Conservation (phyloP, 1,140 invertebrate species). For the Drosophila lini region DNA sequence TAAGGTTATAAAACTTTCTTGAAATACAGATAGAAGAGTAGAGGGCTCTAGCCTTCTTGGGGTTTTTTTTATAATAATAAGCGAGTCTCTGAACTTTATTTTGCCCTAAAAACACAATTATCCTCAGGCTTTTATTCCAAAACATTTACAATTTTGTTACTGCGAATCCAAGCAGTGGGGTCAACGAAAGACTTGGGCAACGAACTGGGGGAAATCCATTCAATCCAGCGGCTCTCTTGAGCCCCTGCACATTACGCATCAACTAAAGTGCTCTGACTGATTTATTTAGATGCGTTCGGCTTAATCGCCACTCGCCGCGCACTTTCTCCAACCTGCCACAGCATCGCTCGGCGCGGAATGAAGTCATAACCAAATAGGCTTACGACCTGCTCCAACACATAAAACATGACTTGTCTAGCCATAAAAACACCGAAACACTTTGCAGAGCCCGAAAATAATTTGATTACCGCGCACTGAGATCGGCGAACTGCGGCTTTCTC, state of each 20-base stretch:
- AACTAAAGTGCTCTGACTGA: slow-evolving; percentile 53
- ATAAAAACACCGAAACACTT: slow-evolving; percentile 47
- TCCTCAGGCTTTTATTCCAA: background rate
- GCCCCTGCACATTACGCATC: slow-evolving; percentile 42
- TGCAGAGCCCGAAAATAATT: slow-evolving; percentile 40
- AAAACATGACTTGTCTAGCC: slow-evolving; percentile 51
- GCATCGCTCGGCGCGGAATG: slow-evolving; percentile 52
- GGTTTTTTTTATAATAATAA: background rate
- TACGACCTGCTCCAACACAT: slow-evolving; percentile 41
- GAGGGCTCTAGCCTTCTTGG: background rate
- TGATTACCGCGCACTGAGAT: slow-evolving; percentile 37
- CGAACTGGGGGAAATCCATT: slow-evolving; percentile 43
- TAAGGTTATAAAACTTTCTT: background rate
- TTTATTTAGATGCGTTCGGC: slow-evolving; percentile 65
- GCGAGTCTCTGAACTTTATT: background rate
- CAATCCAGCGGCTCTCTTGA: slow-evolving; percentile 35
- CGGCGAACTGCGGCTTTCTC: slow-evolving; percentile 38
- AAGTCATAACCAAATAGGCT: slow-evolving; percentile 80
- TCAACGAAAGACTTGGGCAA: slow-evolving; percentile 56
- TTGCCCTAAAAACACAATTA: background rate
- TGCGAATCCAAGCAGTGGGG: background rate
- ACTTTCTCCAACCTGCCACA: slow-evolving; percentile 61
- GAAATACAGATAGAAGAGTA: background rate
- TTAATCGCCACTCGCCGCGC: slow-evolving; percentile 41
- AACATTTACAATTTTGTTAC: background rate